Percentiles rank a stretch among this genome's conserved stretches.
Conservation (phyloP, 2,888 invertebrate genomes). For the Salpingus planirostris region DNA sequence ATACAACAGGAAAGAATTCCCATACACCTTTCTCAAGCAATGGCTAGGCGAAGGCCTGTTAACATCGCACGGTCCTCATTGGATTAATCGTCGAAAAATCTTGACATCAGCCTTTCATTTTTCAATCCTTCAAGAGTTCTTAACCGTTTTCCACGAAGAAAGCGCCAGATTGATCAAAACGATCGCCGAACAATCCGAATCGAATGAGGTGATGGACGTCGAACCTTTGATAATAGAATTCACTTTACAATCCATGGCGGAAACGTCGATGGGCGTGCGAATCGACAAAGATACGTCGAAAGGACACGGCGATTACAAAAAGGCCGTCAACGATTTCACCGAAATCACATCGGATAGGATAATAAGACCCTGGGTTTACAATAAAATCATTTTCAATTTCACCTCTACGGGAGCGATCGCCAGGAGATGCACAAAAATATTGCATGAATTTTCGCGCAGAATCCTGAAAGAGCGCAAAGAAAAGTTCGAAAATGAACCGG, state of each 20-base stretch:
- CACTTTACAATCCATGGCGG: too few relatives aligned
- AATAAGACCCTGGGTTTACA: not conserved
- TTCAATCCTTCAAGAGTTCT: conserved; percentile 18
- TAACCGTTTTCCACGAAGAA: conserved; percentile 18
- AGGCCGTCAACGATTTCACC: not conserved
- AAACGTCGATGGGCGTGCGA: too few relatives aligned
- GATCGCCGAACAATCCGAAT: conserved; percentile 15
- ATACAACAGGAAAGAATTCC: conserved; percentile 12
- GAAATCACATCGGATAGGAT: not conserved
- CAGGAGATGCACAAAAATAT: not conserved
- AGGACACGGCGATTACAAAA: conserved; percentile 1
- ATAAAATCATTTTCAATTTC: not conserved
- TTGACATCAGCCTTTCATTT: conserved; percentile 23
- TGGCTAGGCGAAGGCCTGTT: conserved; percentile 21
- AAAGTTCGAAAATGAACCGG: too few relatives aligned
- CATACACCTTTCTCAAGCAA: conserved; percentile 14
- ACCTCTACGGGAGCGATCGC: not conserved
- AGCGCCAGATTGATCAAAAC: conserved; percentile 13
- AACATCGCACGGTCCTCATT: conserved; percentile 18
- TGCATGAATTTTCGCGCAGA: too few relatives aligned
- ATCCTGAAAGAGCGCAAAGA: too few relatives aligned
- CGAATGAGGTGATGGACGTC: conserved; percentile 9
- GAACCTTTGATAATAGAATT: too few relatives aligned
- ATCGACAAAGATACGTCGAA: too few relatives aligned
- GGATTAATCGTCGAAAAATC: conserved; percentile 19